Percentiles rank a stretch among this genome's conserved stretches.
phyloP scores from a whole-genome alignment of 2,113 vertebrate genomes.

The Carassius carassius region DNA sequence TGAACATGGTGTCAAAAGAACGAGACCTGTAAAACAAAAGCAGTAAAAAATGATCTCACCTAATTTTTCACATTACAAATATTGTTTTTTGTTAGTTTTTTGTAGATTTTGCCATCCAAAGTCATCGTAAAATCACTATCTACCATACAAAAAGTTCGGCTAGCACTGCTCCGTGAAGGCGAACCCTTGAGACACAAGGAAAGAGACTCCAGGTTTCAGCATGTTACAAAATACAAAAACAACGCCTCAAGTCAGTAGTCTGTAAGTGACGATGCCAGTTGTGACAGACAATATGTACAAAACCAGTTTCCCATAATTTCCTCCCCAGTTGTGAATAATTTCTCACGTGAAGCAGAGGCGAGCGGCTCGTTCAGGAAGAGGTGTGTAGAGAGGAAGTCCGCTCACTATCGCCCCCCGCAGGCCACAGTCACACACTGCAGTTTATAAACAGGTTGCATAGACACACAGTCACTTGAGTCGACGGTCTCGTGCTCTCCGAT shows the following conservation, averaged over 20 bases:
- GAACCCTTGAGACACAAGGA: slow-evolving; percentile 42
- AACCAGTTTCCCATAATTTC: slow-evolving; percentile 76
- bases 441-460: slow-evolving; percentile 97
- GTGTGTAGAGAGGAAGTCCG: slow-evolving; percentile 68
- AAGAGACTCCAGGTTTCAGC: slow-evolving; percentile 75
- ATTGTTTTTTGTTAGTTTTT: slow-evolving; percentile 48
- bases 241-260: slow-evolving; percentile 93
- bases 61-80: slow-evolving; percentile 50
- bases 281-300: slow-evolving; percentile 92
- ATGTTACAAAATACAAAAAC: slow-evolving; percentile 82
- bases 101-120: slow-evolving; percentile 73
- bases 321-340: slow-evolving; percentile 56
- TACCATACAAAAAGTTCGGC: slow-evolving; percentile 90
- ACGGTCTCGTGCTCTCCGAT: slow-evolving; percentile 93
- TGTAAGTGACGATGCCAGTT: slow-evolving; percentile 87
- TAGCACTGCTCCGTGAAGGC: slow-evolving; percentile 79
- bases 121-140: slow-evolving; percentile 87
- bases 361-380: slow-evolving; percentile 71
- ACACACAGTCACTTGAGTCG: slow-evolving; percentile 81
- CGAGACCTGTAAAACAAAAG: slow-evolving; percentile 78
- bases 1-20: slow-evolving; percentile 64
- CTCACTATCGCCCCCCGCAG: slow-evolving; percentile 71
- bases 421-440: slow-evolving; percentile 84
- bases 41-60: slow-evolving; percentile 84
- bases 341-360: slow-evolving; percentile 77